phyloP scores from a whole-genome alignment of 2,888 invertebrate genomes.

The Ptilodon capucinus region DNA sequence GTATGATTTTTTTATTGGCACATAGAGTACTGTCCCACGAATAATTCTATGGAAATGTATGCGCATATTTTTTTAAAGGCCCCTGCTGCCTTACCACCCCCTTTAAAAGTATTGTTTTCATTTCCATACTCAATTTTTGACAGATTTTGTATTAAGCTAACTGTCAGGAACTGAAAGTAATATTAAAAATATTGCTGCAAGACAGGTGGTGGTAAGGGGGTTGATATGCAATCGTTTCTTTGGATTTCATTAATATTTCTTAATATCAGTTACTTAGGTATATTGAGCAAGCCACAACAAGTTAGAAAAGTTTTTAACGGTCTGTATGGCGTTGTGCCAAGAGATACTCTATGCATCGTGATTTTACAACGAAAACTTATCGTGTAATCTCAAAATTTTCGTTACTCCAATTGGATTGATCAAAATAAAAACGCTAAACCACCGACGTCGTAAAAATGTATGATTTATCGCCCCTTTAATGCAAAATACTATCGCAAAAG shows the following conservation, averaged over 20 bases:
- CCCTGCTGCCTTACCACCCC: too few species aligned
- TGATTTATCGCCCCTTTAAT: conserved; percentile 40
- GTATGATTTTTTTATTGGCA: too few species aligned
- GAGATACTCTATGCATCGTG: conserved; percentile 4
- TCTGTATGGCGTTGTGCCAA: conserved; percentile 12
- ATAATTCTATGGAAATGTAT: too few species aligned
- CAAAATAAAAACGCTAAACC: conserved; percentile 22
- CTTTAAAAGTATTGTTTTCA: too few species aligned
- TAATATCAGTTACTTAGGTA: neutral
- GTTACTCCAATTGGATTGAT: conserved; percentile 12
- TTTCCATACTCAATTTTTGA: too few species aligned
- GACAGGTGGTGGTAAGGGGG: too few species aligned
- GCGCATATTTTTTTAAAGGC: too few species aligned
- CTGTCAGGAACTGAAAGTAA: too few species aligned
- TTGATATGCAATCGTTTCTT: too few species aligned
- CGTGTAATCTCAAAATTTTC: conserved; percentile 2
- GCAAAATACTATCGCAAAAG: conserved; percentile 46
- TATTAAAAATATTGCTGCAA: too few species aligned
- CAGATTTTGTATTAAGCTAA: too few species aligned
- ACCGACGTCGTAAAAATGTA: conserved; percentile 24
- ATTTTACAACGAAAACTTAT: conserved; percentile 5
- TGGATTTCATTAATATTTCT: neutral
- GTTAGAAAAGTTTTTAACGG: neutral
- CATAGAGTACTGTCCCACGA: too few species aligned
- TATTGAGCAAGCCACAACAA: neutral